Conservation (phyloP, 2,888 invertebrate species). For the Clitarchus hookeri region DNA sequence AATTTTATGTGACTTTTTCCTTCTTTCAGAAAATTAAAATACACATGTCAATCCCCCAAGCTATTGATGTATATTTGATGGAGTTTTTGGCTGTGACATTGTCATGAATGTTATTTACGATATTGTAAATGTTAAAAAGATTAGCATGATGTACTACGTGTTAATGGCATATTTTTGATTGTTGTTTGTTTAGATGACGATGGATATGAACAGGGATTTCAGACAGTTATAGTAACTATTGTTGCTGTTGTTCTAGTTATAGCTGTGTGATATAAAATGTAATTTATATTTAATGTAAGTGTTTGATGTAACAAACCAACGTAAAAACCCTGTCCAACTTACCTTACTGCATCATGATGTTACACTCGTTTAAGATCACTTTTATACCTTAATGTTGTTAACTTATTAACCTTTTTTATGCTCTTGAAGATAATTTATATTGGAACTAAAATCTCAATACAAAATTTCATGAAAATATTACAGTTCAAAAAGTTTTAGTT, state of each 20-base stretch:
- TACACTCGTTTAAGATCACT: not conserved
- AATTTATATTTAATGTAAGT: not conserved
- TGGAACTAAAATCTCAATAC: not conserved
- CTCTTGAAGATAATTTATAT: not conserved
- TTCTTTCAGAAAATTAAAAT: not conserved
- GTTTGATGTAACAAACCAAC: not conserved
- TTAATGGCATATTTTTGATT: not conserved
- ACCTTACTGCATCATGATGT: constrained; percentile 4
- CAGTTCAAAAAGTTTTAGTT: too few relatives aligned
- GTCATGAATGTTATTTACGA: not conserved
- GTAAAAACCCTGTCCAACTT: not conserved
- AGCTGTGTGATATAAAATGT: constrained; percentile 3
- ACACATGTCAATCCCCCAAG: not conserved
- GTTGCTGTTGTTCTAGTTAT: constrained; percentile 21
- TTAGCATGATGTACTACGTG: not conserved
- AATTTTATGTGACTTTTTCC: not conserved
- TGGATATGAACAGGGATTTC: not conserved
- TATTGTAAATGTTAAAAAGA: not conserved
- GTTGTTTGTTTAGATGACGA: not conserved
- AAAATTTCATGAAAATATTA: not conserved
- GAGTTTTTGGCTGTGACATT: constrained; percentile 10
- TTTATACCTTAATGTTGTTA: not conserved
- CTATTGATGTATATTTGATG: constrained; percentile 2
- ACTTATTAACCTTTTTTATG: not conserved
- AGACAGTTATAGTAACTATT: constrained; percentile 6